These are phyloP conservation scores for Micromussa lordhowensis DNA, from an alignment of 92 coral and sea anemone species.

Conservation along the genomic window DNA sequence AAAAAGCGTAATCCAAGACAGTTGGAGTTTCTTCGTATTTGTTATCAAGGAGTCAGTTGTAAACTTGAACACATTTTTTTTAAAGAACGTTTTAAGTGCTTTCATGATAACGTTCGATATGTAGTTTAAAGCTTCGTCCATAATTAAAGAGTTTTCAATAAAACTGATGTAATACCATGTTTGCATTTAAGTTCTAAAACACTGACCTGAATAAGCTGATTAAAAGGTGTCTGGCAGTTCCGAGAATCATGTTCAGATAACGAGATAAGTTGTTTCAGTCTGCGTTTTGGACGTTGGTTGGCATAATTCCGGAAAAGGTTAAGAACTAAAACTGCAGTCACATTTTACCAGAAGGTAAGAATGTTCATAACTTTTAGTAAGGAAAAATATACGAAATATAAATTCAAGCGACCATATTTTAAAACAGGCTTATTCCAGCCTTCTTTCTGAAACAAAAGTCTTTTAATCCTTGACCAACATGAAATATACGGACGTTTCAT, in stretches of 20 bases:
- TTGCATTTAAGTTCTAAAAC: not conserved
- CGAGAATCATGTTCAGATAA: too few relatives aligned
- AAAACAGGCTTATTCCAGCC: not conserved
- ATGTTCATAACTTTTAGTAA: too few relatives aligned
- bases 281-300: not conserved
- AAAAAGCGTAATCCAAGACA: not conserved
- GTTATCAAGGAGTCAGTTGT: not conserved
- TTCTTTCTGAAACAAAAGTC: not conserved
- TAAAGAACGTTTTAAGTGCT: not conserved
- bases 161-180: not conserved
- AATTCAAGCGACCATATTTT: not conserved
- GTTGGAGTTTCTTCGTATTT: not conserved
- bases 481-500: not conserved
- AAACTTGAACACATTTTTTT: not conserved
- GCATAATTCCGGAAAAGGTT: not conserved
- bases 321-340: not conserved
- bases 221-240: not conserved
- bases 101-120: constrained; percentile 3
- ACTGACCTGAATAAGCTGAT: not conserved
- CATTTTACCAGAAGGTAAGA: constrained; percentile 3
- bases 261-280: not conserved
- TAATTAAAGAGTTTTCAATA: constrained; percentile 18
- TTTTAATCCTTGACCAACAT: not conserved
- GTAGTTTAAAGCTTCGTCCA: constrained; percentile 7
- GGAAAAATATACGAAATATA: not conserved